Conservation (phyloP, 2,888 invertebrate genomes). For the Ormyrus pomaceus region DNA sequence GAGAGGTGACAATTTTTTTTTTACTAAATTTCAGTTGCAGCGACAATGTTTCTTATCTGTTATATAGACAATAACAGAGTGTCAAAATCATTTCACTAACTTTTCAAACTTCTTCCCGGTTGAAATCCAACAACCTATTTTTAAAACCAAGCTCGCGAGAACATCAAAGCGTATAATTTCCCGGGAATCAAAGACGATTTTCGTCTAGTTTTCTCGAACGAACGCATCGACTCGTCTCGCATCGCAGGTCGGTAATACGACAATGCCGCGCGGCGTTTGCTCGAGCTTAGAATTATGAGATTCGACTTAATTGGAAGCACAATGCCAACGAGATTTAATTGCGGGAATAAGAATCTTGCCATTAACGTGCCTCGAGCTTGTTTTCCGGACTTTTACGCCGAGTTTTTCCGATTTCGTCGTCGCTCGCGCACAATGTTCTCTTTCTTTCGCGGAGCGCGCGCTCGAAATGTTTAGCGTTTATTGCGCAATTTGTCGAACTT, state of each 20-base stretch:
- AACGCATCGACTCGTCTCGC: background rate
- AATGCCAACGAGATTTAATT: constrained; percentile 40
- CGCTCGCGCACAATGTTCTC: background rate
- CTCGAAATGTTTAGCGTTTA: background rate
- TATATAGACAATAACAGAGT: no score
- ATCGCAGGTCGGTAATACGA: background rate
- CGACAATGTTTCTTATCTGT: no score
- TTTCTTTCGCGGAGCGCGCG: background rate
- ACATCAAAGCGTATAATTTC: no score
- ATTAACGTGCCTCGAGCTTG: constrained; percentile 10
- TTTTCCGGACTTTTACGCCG: constrained; percentile 35
- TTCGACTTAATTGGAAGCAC: constrained; percentile 44
- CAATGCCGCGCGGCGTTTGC: background rate
- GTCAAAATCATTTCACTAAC: no score
- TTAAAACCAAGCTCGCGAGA: no score
- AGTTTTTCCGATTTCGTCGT: constrained; percentile 27
- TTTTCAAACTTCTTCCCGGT: no score
- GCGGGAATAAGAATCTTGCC: constrained; percentile 24
- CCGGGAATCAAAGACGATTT: no score
- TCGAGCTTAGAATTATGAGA: constrained; percentile 18
- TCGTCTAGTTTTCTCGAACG: no score
- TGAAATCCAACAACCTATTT: no score
- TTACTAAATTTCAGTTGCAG: no score
- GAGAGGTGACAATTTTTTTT: no score
- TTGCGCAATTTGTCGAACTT: background rate